Evolutionary conservation across 2,113 vertebrate genomes (phyloP).

Genomic region (Austrofundulus limnaeus): DNA sequence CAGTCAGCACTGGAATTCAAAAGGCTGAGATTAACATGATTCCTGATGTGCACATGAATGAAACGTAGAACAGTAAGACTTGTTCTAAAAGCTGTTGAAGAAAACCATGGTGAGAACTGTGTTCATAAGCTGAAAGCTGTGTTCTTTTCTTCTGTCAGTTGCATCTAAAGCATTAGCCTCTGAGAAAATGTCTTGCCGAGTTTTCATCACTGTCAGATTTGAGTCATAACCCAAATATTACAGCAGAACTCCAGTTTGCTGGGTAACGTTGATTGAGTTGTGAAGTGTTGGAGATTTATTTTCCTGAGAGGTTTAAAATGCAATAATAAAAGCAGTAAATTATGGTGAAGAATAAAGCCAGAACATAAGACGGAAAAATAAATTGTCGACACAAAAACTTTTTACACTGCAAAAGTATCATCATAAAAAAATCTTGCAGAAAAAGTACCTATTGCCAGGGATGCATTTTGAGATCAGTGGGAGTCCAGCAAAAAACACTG

Average conservation of each 20-base stretch:
- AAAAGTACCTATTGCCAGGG: background rate
- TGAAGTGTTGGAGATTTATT: constrained; percentile 18
- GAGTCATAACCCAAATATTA: constrained; percentile 36
- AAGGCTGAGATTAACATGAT: constrained; percentile 36
- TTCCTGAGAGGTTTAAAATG: background rate
- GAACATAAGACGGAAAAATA: constrained; percentile 6
- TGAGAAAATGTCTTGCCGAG: constrained; percentile 27
- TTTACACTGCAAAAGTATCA: background rate
- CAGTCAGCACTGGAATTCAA: constrained; percentile 28
- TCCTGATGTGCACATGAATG: constrained; percentile 33
- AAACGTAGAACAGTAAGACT: constrained; percentile 2
- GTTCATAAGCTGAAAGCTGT: constrained; percentile 10
- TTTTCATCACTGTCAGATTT: constrained; percentile 50
- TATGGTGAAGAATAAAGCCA: background rate
- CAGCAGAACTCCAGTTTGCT: constrained; percentile 4
- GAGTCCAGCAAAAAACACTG: background rate
- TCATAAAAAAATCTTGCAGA: background rate
- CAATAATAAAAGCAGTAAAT: background rate
- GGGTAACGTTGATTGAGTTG: constrained; percentile 15
- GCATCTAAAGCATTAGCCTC: constrained; percentile 40
- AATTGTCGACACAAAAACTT: constrained; percentile 1
- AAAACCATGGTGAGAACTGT: constrained; percentile 4
- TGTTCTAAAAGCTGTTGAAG: constrained; percentile 19
- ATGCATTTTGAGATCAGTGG: background rate
- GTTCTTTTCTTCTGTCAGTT: constrained; percentile 43